phyloP scores from a whole-genome alignment of 1,140 invertebrate species.

The Heliconius hewitsoni region DNA sequence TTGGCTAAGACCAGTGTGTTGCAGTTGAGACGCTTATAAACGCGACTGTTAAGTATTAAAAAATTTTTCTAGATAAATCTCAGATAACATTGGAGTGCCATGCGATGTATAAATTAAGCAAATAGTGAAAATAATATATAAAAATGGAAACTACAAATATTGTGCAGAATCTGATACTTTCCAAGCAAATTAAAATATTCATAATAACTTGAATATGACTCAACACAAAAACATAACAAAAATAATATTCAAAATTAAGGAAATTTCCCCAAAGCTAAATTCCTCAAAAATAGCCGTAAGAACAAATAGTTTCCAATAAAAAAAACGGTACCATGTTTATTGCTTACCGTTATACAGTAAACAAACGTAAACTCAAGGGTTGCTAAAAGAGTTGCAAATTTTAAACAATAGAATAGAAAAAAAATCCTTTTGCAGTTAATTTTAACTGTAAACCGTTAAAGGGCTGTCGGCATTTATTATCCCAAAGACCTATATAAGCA shows the following conservation, averaged over 20 bases:
- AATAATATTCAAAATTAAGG: neutral
- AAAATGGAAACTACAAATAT: too few relatives aligned
- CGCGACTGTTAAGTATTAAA: too few relatives aligned
- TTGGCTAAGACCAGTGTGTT: too few relatives aligned
- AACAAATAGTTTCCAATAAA: slow-evolving; percentile 47
- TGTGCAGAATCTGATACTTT: neutral
- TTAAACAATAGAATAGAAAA: slow-evolving; percentile 50
- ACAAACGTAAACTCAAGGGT: slow-evolving; percentile 48
- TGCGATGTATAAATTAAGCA: too few relatives aligned
- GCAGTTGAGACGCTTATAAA: too few relatives aligned
- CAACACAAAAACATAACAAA: neutral
- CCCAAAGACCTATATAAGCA: slow-evolving; percentile 41
- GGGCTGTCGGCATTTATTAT: slow-evolving; percentile 54
- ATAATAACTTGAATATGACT: neutral
- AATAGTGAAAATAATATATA: too few relatives aligned
- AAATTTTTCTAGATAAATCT: too few relatives aligned
- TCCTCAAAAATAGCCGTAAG: slow-evolving; percentile 23
- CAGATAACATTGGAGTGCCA: too few relatives aligned
- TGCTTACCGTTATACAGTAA: slow-evolving; percentile 49
- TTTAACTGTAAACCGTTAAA: slow-evolving; percentile 41
- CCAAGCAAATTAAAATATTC: neutral
- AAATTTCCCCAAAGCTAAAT: slow-evolving; percentile 23
- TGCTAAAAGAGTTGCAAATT: slow-evolving; percentile 65
- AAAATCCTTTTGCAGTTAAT: slow-evolving; percentile 42
- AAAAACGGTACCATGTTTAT: slow-evolving; percentile 46